Conservation (phyloP, 2,113 vertebrate species). For the Callorhinus ursinus region DNA sequence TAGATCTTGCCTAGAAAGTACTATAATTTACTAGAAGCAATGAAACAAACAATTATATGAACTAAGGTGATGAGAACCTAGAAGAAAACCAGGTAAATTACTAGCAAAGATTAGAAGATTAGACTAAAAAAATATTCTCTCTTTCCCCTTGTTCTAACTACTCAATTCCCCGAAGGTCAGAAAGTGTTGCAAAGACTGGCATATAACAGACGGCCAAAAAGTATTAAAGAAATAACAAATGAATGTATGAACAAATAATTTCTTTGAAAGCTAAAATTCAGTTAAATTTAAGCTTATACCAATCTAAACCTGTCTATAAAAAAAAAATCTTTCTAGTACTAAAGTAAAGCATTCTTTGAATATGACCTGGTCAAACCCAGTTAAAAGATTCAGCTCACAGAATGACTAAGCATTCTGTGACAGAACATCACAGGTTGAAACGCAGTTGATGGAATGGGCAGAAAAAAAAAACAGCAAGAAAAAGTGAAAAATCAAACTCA, state of each 20-base stretch:
- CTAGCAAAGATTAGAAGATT: neutral
- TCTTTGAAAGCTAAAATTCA: conserved; percentile 6
- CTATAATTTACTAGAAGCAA: neutral
- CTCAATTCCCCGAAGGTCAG: neutral
- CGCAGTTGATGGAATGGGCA: neutral
- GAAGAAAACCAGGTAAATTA: neutral
- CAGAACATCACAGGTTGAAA: neutral
- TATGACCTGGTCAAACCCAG: neutral
- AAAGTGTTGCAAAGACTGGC: neutral
- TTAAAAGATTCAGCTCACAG: neutral
- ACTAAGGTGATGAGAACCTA: neutral
- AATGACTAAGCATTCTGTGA: neutral
- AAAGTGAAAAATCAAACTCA: neutral
- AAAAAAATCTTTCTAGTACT: neutral
- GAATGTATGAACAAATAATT: neutral
- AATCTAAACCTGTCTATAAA: neutral
- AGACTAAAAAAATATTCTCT: neutral
- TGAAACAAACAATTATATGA: neutral
- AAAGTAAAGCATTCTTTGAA: conserved; percentile 16
- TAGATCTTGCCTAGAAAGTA: neutral
- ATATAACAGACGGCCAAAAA: neutral
- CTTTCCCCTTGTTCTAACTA: neutral
- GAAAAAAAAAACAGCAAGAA: neutral
- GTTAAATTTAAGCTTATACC: neutral
- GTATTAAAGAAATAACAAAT: neutral